A percentile compares a stretch with the other conserved stretches of the same genome.
Evolutionary conservation across 2,113 vertebrate species (phyloP).

Genomic region (Antennarius striatus): DNA sequence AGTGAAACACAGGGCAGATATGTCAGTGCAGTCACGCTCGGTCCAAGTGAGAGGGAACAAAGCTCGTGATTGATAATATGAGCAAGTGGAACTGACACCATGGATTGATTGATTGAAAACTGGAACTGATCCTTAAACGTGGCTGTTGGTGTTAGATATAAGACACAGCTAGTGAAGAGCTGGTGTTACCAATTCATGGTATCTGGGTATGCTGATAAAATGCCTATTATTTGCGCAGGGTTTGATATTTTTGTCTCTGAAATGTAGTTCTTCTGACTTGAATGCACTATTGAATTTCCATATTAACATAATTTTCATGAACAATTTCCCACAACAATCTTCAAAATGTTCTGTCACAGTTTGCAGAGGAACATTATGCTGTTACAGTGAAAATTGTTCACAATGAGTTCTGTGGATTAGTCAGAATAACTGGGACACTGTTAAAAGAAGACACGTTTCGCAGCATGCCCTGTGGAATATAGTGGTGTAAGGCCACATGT

Average conservation of each 20-base stretch:
- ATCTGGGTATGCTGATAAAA: background rate
- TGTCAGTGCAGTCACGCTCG: background rate
- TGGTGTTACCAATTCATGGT: background rate
- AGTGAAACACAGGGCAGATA: slow-evolving; percentile 18
- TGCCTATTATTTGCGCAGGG: background rate
- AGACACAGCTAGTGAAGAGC: no score
- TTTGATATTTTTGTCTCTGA: background rate
- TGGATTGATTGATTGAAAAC: slow-evolving; percentile 2
- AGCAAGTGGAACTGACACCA: slow-evolving; percentile 1
- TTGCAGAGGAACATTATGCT: background rate
- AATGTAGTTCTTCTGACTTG: background rate
- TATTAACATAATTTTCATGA: background rate
- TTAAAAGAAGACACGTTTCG: background rate
- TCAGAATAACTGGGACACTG: background rate
- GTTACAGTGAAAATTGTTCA: background rate
- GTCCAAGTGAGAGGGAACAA: slow-evolving; percentile 4
- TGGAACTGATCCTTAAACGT: background rate
- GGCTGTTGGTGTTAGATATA: no score
- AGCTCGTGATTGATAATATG: slow-evolving; percentile 7
- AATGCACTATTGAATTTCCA: background rate
- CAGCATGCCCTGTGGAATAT: background rate
- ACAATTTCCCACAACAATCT: background rate
- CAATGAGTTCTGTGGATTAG: slow-evolving; percentile 9
- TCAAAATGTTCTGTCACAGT: background rate
- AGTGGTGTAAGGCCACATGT: no score